Percentiles rank a stretch among this genome's conserved stretches.
Conservation (phyloP, 2,113 vertebrate species). For the Chamaetylas fuelleborni region DNA sequence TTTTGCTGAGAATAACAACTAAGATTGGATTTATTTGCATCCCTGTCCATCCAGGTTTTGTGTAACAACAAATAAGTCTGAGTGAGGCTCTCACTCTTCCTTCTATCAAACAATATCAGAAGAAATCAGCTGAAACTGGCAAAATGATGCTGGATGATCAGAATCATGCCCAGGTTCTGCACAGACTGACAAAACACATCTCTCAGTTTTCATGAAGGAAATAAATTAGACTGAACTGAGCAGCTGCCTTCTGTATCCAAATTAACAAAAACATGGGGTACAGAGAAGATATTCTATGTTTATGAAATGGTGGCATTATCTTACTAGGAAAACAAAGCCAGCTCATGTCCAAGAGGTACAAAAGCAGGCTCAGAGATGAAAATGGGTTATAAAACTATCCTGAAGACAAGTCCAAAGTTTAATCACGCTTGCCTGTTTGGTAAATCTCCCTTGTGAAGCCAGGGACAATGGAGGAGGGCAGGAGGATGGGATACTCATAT, state of each 20-base stretch:
- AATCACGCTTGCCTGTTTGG: neutral
- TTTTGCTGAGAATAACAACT: slow-evolving; percentile 35
- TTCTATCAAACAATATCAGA: slow-evolving; percentile 7
- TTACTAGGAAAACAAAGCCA: neutral
- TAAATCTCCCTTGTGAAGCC: neutral
- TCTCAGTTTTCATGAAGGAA: neutral
- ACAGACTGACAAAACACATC: neutral
- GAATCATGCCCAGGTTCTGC: neutral
- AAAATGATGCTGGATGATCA: neutral
- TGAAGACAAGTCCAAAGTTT: neutral
- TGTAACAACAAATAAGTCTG: slow-evolving; percentile 3
- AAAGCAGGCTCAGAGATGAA: neutral
- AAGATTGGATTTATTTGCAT: neutral
- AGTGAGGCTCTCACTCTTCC: neutral
- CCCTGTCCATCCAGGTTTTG: neutral
- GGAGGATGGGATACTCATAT: neutral
- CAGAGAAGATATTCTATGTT: neutral
- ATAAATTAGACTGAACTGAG: neutral
- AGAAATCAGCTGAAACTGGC: slow-evolving; percentile 31
- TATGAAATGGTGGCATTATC: neutral
- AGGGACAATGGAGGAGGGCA: neutral
- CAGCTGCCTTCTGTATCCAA: neutral
- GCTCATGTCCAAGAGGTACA: neutral
- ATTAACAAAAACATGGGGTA: neutral
- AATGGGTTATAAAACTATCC: neutral